phyloP scores from a whole-genome alignment of 2,797 vertebrate genomes.

The Enteromius paludinosus region DNA sequence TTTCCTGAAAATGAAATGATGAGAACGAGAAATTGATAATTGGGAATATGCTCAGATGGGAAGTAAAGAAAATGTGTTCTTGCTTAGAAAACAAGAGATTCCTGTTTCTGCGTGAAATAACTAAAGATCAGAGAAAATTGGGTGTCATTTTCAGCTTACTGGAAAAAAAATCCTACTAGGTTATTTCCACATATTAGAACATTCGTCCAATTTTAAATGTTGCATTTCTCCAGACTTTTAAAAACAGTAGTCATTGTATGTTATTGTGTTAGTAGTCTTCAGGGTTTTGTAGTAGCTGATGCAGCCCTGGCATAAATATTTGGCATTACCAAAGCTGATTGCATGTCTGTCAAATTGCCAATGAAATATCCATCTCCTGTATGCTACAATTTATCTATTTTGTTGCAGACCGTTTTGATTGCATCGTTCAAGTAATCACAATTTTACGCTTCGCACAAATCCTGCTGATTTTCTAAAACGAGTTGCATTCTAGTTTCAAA shows the following conservation, averaged over 20 bases:
- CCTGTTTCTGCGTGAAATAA: neutral
- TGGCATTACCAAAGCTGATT: slow-evolving; percentile 24
- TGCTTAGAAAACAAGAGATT: neutral
- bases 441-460: slow-evolving; percentile 2
- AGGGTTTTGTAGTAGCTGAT: neutral
- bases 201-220: neutral
- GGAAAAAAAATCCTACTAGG: too few species aligned
- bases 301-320: neutral
- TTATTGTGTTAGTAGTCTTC: neutral
- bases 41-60: slow-evolving; percentile 18
- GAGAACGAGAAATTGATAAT: neutral
- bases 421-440: slow-evolving; percentile 22
- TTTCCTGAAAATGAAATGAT: neutral
- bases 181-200: neutral
- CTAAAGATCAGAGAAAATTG: neutral
- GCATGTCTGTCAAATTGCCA: slow-evolving; percentile 12
- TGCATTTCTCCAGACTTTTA: neutral
- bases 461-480: slow-evolving; percentile 23
- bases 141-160: neutral
- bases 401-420: slow-evolving; percentile 35
- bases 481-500: slow-evolving; percentile 4
- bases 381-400: slow-evolving; percentile 41
- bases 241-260: neutral
- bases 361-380: slow-evolving; percentile 24
- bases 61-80: neutral